phyloP scores from a whole-genome alignment of 2,113 vertebrate species.

The Synodontis membranacea region DNA sequence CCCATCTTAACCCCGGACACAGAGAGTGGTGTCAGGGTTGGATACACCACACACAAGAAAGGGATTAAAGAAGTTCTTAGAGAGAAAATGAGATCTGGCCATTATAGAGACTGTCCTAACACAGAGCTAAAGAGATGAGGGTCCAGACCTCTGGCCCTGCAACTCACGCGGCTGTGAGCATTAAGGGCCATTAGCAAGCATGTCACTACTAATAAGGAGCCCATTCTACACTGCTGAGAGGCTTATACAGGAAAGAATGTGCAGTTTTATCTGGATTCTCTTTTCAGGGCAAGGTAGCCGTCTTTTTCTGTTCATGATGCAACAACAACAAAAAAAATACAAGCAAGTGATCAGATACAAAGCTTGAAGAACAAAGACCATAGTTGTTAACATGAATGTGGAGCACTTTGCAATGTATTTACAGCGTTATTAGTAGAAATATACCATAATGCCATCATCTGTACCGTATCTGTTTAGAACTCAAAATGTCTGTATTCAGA shows the following conservation, averaged over 20 bases:
- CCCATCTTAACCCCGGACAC: constrained; percentile 42
- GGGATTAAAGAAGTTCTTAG: constrained; percentile 55
- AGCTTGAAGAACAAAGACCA: background rate
- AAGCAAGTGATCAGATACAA: background rate
- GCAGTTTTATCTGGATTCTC: constrained; percentile 38
- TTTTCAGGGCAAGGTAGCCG: constrained; percentile 11
- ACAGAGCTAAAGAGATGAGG: constrained; percentile 66
- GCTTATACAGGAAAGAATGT: constrained; percentile 57
- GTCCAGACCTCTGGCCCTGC: constrained; percentile 60
- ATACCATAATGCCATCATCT: background rate
- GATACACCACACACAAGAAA: constrained; percentile 63
- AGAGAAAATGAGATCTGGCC: constrained; percentile 56
- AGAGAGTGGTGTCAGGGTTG: constrained; percentile 69
- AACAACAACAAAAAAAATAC: background rate
- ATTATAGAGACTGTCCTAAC: constrained; percentile 60
- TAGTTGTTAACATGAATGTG: background rate
- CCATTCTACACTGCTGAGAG: constrained; percentile 53
- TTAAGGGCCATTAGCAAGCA: constrained; percentile 65
- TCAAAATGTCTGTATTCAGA: background rate
- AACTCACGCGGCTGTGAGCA: constrained; percentile 64
- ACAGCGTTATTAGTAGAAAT: background rate
- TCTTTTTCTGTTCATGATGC: too few relatives aligned
- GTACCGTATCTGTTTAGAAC: background rate
- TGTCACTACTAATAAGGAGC: constrained; percentile 71
- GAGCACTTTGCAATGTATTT: background rate